phyloP scores from a whole-genome alignment of 1,140 invertebrate genomes.

The Agraylea sexmaculata region DNA sequence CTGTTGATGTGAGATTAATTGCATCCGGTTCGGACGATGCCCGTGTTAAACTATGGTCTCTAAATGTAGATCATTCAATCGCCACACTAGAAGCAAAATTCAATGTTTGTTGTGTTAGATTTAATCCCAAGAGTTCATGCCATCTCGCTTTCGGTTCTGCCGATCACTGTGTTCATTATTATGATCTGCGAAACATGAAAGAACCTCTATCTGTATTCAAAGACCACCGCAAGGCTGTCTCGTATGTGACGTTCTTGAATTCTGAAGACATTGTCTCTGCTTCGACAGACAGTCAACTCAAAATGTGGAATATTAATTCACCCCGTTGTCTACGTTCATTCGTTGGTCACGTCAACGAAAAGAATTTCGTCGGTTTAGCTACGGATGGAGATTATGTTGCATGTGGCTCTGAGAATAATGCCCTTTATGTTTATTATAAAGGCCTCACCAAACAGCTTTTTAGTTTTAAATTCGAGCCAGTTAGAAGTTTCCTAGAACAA shows the following conservation, averaged over 20 bases:
- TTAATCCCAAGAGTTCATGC: slow-evolving; percentile 78
- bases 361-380: slow-evolving; percentile 94
- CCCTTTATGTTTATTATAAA: slow-evolving; percentile 89
- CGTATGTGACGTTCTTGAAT: slow-evolving; percentile 91
- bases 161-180: slow-evolving; percentile 95
- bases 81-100: slow-evolving; percentile 81
- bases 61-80: slow-evolving; percentile 78
- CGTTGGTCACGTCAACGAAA: slow-evolving; percentile 91
- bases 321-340: slow-evolving; percentile 77
- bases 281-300: slow-evolving; percentile 88
- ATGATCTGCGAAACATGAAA: slow-evolving; percentile 80
- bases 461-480: slow-evolving; percentile 80
- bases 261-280: slow-evolving; percentile 84
- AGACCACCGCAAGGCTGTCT: slow-evolving; percentile 90
- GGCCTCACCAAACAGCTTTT: slow-evolving; percentile 79
- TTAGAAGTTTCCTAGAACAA: slow-evolving; percentile 64
- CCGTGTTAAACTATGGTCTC: slow-evolving; percentile 87
- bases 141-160: slow-evolving; percentile 91
- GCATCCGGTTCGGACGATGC: slow-evolving; percentile 93
- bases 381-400: slow-evolving; percentile 91
- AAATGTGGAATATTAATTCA: slow-evolving; percentile 81
- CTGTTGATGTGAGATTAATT: slow-evolving; percentile 79
- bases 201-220: slow-evolving; percentile 75
- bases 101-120: slow-evolving; percentile 95
- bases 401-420: slow-evolving; percentile 93